Base-by-base conservation (phyloP, 2,888 invertebrate species). In the Morinoia aosen region DNA sequence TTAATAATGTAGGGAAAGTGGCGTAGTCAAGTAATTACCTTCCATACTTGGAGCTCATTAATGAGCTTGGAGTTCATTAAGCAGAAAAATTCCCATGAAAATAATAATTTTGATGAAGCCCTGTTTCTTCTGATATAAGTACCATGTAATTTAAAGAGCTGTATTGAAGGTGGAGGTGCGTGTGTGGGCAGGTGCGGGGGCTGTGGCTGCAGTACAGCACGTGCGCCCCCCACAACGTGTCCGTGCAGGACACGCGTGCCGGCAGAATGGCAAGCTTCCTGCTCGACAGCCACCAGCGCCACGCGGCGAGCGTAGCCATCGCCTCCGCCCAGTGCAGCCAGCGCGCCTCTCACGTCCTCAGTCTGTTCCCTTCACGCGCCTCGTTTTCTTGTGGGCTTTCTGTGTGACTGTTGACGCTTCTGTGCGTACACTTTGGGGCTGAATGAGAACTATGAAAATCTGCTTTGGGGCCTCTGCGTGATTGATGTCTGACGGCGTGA, bases 161-260 rank as follows among this genome's bases (percentile, higher is more conserved):
- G 5, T 61, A 19, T 16, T 19, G 3, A 19, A 61, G 8, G 14
- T 61, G 8, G 61, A 16, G 61, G 14, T 19, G 61, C 61, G 0
- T 19, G 76, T 16, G 25, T 76, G 25, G 1, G 57, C 93, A 93
- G 93, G 93, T 93, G 93, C 93, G 93, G 12, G 93, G 93, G 57
- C 56, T 93, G 57, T 93, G 93, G 93, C 56, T 93, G 56, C 93
- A 93, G 57, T 93, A 93, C 93, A 93, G 93, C 93, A 93, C 93
- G 11, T 93, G 93, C 33, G 57, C 93, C 11, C 93, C 93, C 48
- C 12, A 48, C 57, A 93, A 93, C 57, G n/a, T 57, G 58, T 57
- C 93, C 25, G 93, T 93, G 56, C 16, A 57, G 58, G 57, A 93
- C 57, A 93, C 93, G 11, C 56, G 93, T 3, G 93, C 93, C 39